Base-by-base conservation (phyloP, 1,140 invertebrate genomes). In the honey bee (Apis mellifera) region DNA sequence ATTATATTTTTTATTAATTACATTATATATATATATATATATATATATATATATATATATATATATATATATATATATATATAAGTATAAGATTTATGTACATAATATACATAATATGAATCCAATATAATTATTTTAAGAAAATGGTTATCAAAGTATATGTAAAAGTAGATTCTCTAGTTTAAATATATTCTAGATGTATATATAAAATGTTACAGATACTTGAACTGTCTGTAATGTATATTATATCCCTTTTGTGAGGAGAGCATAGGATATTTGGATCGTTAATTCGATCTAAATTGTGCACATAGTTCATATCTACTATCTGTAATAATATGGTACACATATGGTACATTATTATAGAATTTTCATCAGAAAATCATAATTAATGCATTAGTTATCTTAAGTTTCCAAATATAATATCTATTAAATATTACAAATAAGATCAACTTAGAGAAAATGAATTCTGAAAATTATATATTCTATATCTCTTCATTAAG, bases 231-330 rank as follows among this genome's bases (percentile, higher is more conserved):
- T 19, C n/a, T 2, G 23, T 70, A 70, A 55, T 54, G 19, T 50
- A 32, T n/a, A 72, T 62, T 62, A 62, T 74, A 12, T 26, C 57
- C 8, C n/a, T 11, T 17, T 48, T 62, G 42, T 9, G 57, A 62
- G 72, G 72, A 60, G 72, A 26, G 17, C 42, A 74, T n/a, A 50
- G 42, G 57, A 60, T 74, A 74, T 74, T 74, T 57, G 42, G 57
- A n/a, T 62, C 57, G 42, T 57, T 74, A 74, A 74, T 74, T 74
- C 42, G 72, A 74, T 42, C 57, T 32, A 74, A 74, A 74, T 74
- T 52, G 57, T 74, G 42, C n/a, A 62, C 72, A 74, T 62, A 74
- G 72, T 74, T 74, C 50, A 48, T 60, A 42, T 32, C 50, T 74
- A 48, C 72, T 59, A 48, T 60, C 42, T 50, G 42, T 62, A 74